These are phyloP conservation scores for Melanotaenia nigrans DNA, from an alignment of 2,797 vertebrate species.

Conservation along the genomic window DNA sequence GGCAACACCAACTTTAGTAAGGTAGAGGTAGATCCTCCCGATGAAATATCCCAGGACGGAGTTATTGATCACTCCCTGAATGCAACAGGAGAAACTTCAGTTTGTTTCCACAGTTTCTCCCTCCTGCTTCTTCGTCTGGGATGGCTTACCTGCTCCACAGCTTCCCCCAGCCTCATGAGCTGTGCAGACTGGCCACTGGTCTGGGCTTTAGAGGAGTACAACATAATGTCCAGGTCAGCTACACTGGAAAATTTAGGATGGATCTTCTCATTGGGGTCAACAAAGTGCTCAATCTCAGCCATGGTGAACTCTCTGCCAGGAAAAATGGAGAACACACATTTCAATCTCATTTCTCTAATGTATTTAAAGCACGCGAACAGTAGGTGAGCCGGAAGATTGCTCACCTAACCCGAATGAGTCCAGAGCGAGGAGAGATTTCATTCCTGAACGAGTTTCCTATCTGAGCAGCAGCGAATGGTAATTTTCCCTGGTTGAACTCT, in stretches of 20 bases:
- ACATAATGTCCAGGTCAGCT: conserved; percentile 87
- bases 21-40: conserved; percentile 98
- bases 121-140: background rate
- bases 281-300: conserved; percentile 99
- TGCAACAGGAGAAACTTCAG: background rate
- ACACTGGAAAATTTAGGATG: conserved; percentile 93
- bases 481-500: conserved; percentile 98
- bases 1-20: conserved; percentile 92
- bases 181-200: conserved; percentile 95
- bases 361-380: background rate
- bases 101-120: background rate
- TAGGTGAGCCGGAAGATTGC: background rate
- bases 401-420: conserved; percentile 97
- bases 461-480: conserved; percentile 98
- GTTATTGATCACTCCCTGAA: conserved; percentile 96
- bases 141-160: conserved; percentile 90
- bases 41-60: conserved; percentile 98
- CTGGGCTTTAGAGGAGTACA: conserved; percentile 97
- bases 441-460: conserved; percentile 99
- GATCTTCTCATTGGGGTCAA: conserved; percentile 94
- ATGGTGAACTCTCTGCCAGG: conserved; percentile 95
- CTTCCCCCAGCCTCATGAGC: conserved; percentile 91
- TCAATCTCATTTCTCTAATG: background rate
- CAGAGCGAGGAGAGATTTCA: conserved; percentile 98
- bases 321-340: background rate